phyloP scores from a whole-genome alignment of 2,113 vertebrate species.

The Atlantisia rogersi region DNA sequence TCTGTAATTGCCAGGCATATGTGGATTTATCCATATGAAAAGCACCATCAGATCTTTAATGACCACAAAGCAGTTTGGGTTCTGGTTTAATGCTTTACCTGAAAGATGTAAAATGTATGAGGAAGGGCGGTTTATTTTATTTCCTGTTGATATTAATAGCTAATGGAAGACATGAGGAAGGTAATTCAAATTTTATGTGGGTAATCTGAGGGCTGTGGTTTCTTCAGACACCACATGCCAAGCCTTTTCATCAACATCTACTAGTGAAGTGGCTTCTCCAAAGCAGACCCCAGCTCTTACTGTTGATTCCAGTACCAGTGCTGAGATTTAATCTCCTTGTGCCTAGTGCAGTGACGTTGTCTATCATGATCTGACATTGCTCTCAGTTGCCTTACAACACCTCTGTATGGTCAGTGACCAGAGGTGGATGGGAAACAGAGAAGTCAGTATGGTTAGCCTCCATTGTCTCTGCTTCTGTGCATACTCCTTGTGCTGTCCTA shows the following conservation, averaged over 20 bases:
- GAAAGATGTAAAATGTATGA: background rate
- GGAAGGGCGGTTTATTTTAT: background rate
- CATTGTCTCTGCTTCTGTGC: background rate
- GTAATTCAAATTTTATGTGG: background rate
- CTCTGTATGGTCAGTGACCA: background rate
- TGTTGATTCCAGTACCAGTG: background rate
- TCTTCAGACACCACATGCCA: background rate
- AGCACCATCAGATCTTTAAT: background rate
- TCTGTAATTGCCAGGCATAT: background rate
- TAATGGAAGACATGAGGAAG: background rate
- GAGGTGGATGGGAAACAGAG: background rate
- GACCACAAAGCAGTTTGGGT: background rate
- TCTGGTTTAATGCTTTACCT: background rate
- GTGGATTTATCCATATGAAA: background rate
- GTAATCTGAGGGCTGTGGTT: background rate
- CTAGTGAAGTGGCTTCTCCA: background rate
- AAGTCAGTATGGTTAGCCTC: background rate
- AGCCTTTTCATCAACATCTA: background rate
- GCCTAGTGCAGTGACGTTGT: background rate
- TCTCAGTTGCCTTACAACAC: background rate
- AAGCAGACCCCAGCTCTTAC: background rate
- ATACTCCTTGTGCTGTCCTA: background rate
- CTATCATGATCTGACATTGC: background rate
- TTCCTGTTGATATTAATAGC: background rate
- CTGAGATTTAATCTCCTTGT: fast-evolving